A percentile compares a stretch with the other conserved stretches of the same genome.
phyloP scores from a whole-genome alignment of 2,888 invertebrate genomes.

The Coronaproctus castanopsis region DNA sequence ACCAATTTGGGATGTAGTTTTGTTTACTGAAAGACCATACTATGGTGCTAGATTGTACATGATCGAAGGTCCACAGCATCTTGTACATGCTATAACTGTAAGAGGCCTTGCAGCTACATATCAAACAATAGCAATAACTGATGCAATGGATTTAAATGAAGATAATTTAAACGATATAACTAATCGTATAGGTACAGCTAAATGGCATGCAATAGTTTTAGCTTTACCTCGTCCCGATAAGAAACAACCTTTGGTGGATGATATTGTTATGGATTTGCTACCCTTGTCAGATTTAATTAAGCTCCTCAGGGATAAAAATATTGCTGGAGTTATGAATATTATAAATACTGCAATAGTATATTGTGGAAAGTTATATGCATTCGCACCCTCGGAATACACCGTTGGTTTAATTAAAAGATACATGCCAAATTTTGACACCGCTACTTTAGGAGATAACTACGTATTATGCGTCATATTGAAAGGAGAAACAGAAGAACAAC shows the following conservation, averaged over 20 bases:
- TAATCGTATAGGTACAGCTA: background rate
- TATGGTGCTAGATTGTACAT: background rate
- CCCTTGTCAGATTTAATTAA: background rate
- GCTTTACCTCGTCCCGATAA: background rate
- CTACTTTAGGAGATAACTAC: background rate
- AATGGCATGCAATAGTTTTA: background rate
- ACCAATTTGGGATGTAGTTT: too few relatives aligned
- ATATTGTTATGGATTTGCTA: background rate
- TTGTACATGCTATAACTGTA: background rate
- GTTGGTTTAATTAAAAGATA: background rate
- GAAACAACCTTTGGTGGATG: background rate
- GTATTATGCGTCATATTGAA: background rate
- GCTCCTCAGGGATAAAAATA: background rate
- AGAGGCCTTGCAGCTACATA: background rate
- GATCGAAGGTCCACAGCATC: background rate
- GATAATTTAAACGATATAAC: background rate
- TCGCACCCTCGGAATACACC: background rate
- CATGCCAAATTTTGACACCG: background rate
- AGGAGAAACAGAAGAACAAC: background rate
- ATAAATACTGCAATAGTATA: background rate
- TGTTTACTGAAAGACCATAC: too few relatives aligned
- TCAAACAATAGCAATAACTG: background rate
- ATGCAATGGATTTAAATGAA: background rate
- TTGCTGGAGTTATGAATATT: background rate
- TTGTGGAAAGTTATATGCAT: background rate